Evolutionary conservation across 2,888 invertebrate species (phyloP).

Genomic region (Heteropelma amictum): DNA sequence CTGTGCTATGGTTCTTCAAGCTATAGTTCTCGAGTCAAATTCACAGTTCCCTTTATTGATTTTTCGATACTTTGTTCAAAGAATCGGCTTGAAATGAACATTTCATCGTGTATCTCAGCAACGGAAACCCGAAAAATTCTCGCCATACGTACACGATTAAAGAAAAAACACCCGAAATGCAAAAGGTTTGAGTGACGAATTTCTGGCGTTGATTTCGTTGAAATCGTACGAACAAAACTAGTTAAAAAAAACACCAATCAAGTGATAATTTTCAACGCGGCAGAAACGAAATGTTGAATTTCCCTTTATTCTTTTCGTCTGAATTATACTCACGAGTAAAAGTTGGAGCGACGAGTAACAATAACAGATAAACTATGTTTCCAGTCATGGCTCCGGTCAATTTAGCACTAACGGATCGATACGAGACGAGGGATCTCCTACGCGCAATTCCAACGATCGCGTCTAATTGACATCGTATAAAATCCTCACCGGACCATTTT

Average conservation of each 20-base stretch:
- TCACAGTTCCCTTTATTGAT: neutral
- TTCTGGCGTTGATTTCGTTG: too few relatives aligned
- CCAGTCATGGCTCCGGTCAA: constrained; percentile 47
- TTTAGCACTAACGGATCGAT: constrained; percentile 48
- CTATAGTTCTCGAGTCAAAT: too few relatives aligned
- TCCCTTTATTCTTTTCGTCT: neutral
- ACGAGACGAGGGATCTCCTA: constrained; percentile 43
- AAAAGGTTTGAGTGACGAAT: too few relatives aligned
- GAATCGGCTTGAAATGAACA: neutral
- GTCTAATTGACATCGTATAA: constrained; percentile 47
- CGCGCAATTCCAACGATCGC: constrained; percentile 47
- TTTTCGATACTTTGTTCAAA: neutral
- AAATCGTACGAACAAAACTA: neutral
- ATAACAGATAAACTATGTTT: constrained; percentile 34
- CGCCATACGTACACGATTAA: too few relatives aligned
- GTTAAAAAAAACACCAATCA: too few relatives aligned
- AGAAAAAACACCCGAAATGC: too few relatives aligned
- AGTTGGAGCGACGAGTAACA: constrained; percentile 33
- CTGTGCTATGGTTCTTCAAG: too few relatives aligned
- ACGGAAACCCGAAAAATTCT: neutral
- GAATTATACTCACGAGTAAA: constrained; percentile 37
- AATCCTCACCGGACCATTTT: constrained; percentile 11
- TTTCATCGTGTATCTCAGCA: neutral
- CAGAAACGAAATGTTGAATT: too few relatives aligned
- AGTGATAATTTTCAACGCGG: too few relatives aligned